Evolutionary conservation across 2,113 vertebrate genomes (phyloP), one percentile per base, ranked within the genome.

Genomic region (Monopterus albus): DNA sequence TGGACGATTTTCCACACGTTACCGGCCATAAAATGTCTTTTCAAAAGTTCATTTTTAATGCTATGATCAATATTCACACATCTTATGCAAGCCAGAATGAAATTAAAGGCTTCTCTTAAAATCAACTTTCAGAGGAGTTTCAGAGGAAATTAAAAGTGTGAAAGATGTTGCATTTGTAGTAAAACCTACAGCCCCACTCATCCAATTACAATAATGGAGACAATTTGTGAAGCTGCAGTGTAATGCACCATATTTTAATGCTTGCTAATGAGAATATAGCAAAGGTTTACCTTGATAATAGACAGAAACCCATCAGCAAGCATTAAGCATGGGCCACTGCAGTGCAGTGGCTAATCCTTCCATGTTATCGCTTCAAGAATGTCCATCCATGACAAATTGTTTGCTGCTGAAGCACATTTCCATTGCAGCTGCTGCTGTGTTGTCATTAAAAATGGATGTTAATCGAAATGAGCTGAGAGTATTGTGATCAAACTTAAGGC

Each of bases 401-500:
- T 74, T 57, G 18, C 64, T 23, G 60, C 67, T 18, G 42, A 49
- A 38, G 56, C 74, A 25, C 53, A 60, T 85, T 80, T 62, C 70
- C 38, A 51, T 35, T 14, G 70, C 72, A 72, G 40, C 45, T 15
- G 21, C 42, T 21, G 29, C 50, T 67, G 81, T 59, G 80, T 49
- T 68, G 79, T 75, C 71, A 90, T 89, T 87, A 88, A 84, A 80
- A 83, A 83, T 84, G 60, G 65, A 89, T 89, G 72, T 23, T 61
- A 60, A 80, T 82, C 55, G 71, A 77, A 82, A 86, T 53, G 57
- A 78, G 71, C 72, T 31, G 21, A 56, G 65, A 78, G 72, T 47
- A 53, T 53, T 79, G 55, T 67, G 58, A 79, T 86, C 64, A 86
- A 81, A 82, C 52, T 80, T 72, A 75, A 85, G 69, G 63, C 65